Conservation (phyloP, 2,113 vertebrate species). For the Turnix velox region DNA sequence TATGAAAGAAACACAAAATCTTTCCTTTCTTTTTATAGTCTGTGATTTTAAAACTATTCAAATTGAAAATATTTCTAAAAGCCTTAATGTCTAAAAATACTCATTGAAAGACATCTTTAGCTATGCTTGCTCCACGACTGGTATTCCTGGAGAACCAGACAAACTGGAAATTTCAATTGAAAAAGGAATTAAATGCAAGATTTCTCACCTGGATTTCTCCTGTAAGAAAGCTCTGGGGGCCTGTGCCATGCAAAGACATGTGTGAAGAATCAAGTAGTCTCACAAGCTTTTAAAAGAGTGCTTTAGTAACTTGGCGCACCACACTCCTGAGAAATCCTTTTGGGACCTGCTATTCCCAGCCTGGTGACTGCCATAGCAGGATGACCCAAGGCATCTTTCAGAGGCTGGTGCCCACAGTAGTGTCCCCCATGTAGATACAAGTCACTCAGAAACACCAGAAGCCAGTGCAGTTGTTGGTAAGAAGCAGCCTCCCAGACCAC, state of each 20-base stretch:
- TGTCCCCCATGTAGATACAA: accelerated
- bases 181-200: background rate
- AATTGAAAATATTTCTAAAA: constrained; percentile 9
- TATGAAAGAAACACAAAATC: background rate
- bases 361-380: background rate
- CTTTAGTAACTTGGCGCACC: background rate
- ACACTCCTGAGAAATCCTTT: background rate
- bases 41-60: background rate
- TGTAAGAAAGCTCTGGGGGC: background rate
- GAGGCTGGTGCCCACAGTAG: background rate
- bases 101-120: background rate
- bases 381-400: background rate
- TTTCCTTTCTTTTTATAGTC: background rate
- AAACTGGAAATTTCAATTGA: background rate
- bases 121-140: background rate
- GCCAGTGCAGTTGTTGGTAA: background rate
- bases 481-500: background rate
- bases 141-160: background rate
- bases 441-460: background rate
- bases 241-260: background rate
- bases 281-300: background rate
- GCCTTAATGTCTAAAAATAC: background rate
- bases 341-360: background rate
- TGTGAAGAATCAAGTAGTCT: background rate
- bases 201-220: background rate